Evolutionary conservation across 2,888 invertebrate genomes (phyloP).

Genomic region (Cerastis leucographa): DNA sequence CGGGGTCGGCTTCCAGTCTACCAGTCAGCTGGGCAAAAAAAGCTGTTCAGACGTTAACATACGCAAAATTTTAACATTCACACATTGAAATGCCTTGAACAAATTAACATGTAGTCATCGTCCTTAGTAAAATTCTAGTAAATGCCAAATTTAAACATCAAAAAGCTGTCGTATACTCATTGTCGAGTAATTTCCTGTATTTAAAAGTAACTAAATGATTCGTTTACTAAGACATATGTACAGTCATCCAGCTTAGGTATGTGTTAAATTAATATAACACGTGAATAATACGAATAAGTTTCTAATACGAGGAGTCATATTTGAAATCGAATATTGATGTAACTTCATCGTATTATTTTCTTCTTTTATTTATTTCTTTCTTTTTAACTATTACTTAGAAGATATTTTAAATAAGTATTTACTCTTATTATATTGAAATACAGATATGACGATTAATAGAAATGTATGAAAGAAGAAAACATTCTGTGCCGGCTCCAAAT

Average conservation of each 20-base stretch:
- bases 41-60: no score
- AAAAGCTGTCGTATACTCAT: constrained; percentile 53
- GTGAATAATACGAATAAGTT: constrained; percentile 46
- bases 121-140: constrained; percentile 32
- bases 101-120: constrained; percentile 25
- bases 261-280: constrained; percentile 43
- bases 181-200: constrained; percentile 65
- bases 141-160: constrained; percentile 46
- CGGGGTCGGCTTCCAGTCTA: no score
- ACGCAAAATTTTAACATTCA: background rate
- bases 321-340: background rate
- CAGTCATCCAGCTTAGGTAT: constrained; percentile 57
- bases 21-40: background rate
- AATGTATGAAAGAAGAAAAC: background rate
- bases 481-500: background rate
- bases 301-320: background rate
- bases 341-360: background rate
- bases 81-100: constrained; percentile 2
- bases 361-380: background rate
- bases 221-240: constrained; percentile 46
- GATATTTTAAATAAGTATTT: no score
- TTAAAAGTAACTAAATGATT: constrained; percentile 61
- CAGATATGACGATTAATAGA: background rate
- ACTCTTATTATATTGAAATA: no score
- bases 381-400: no score